Base-by-base conservation (phyloP, 2,797 vertebrate genomes). In the Bradypus variegatus region DNA sequence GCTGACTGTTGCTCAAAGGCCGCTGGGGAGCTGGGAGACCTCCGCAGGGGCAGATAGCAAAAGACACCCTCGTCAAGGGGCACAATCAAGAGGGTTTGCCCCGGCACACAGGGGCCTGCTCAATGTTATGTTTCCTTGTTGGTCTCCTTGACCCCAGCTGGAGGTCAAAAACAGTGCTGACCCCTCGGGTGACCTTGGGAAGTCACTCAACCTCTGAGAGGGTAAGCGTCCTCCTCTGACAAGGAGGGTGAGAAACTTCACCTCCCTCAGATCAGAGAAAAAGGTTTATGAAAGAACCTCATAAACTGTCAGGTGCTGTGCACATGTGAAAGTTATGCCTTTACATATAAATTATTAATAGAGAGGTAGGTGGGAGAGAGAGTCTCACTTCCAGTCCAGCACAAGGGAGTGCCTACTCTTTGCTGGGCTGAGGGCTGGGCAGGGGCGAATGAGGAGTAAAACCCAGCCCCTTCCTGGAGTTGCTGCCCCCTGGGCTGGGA, bases 391-490 rank as follows among this genome's bases (percentile, higher is more conserved):
- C 65, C 69, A 36, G 29, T 15, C 15, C 53, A 19, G 50, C 67
- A 58, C 83, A 58, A 85, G 83, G 87, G 92, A 83, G 85, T 29
- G 90, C n/a, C 60, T 65, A 15, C 69, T 48, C 67, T 33, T 21
- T 33, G 65, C 38, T 33, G n/a, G 75, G 31, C 78, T 75, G 48
- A 5, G 60, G 69, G 87, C 86, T 11, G 31, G 8, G 77, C 58
- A 10, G 58, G 21, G 38, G 19, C 41, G 23, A 48, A 60, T 60
- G 70, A 72, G 85, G 75, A 82, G 41, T 64, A 62, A 60, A 87
- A 73, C 41, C 81, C 86, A 93, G 92, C 90, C 70, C 48, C 77
- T 91, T 94, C 86, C 92, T 55, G 94, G 77, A 95, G 93, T 90
- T 91, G 86, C 94, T 64, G 91, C 94, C 78, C 94, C 83, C 72